Conservation (phyloP, 2,888 invertebrate genomes). For the Agelastica alni region DNA sequence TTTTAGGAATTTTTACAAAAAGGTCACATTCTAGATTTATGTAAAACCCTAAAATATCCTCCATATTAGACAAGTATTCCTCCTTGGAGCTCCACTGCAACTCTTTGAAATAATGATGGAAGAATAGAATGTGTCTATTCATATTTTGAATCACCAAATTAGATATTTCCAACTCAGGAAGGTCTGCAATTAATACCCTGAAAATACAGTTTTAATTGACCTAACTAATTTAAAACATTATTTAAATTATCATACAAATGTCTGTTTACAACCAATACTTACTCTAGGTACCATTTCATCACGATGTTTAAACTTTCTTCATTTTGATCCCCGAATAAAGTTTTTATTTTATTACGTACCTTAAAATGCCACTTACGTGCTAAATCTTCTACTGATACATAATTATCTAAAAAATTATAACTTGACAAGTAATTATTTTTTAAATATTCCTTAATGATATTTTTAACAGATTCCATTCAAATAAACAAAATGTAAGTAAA, state of each 20-base stretch:
- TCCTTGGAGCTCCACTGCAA: slow-evolving; percentile 34
- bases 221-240: too few species aligned
- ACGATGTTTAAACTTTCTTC: slow-evolving; percentile 35
- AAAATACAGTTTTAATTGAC: too few species aligned
- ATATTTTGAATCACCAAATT: slow-evolving; percentile 2
- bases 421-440: background rate
- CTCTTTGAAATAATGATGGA: slow-evolving; percentile 38
- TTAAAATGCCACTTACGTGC: slow-evolving; percentile 38
- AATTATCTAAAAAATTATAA: slow-evolving; percentile 19
- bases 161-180: slow-evolving; percentile 3
- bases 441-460: too few species aligned
- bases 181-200: slow-evolving; percentile 8
- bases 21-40: slow-evolving; percentile 40
- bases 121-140: slow-evolving; percentile 37
- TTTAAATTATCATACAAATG: too few species aligned
- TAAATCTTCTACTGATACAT: slow-evolving; percentile 30
- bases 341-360: slow-evolving; percentile 34
- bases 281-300: slow-evolving; percentile 42
- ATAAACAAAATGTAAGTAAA: background rate
- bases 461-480: too few species aligned
- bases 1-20: slow-evolving; percentile 32
- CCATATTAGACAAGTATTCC: slow-evolving; percentile 44
- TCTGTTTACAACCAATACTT: slow-evolving; percentile 23
- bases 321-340: slow-evolving; percentile 30
- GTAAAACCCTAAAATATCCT: slow-evolving; percentile 42